Conservation (phyloP, 1,140 invertebrate genomes). For the Zaprionus tsacasi region DNA sequence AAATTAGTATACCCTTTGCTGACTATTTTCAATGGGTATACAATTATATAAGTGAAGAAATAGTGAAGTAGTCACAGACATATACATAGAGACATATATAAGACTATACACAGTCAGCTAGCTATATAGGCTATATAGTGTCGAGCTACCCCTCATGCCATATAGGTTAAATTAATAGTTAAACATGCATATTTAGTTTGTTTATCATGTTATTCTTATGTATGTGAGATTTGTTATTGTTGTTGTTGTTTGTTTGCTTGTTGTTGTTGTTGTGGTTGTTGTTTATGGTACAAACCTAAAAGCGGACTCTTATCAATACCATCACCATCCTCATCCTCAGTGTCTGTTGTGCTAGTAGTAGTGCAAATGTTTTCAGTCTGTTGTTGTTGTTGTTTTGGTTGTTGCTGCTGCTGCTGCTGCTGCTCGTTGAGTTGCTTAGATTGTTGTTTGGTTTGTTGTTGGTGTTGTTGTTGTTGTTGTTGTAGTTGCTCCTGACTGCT, state of each 20-base stretch:
- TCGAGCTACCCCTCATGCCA: not conserved
- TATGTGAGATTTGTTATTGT: not conserved
- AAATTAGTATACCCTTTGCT: too few species aligned
- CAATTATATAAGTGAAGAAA: too few species aligned
- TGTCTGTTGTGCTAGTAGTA: slow-evolving; percentile 50
- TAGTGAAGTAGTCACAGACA: not conserved
- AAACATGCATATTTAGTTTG: slow-evolving; percentile 1
- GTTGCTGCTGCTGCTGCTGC: slow-evolving; percentile 16
- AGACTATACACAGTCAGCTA: too few species aligned
- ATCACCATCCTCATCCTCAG: slow-evolving; percentile 79
- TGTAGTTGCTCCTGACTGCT: slow-evolving; percentile 59
- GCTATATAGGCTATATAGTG: not conserved
- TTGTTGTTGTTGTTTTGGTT: slow-evolving; percentile 37
- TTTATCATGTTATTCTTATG: slow-evolving; percentile 9
- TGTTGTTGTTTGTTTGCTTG: slow-evolving; percentile 27
- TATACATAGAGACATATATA: not conserved
- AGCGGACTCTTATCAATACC: slow-evolving; percentile 83
- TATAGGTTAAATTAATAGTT: not conserved
- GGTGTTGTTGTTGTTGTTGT: slow-evolving; percentile 43
- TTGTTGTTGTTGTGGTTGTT: slow-evolving; percentile 50
- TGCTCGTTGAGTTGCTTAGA: slow-evolving; percentile 21
- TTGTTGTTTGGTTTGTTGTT: slow-evolving; percentile 52
- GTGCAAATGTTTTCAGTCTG: slow-evolving; percentile 55
- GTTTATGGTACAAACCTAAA: slow-evolving; percentile 82
- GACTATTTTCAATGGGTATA: too few species aligned